Evolutionary conservation across 2,888 invertebrate species (phyloP).

Genomic region (Rhogogaster chlorosoma): DNA sequence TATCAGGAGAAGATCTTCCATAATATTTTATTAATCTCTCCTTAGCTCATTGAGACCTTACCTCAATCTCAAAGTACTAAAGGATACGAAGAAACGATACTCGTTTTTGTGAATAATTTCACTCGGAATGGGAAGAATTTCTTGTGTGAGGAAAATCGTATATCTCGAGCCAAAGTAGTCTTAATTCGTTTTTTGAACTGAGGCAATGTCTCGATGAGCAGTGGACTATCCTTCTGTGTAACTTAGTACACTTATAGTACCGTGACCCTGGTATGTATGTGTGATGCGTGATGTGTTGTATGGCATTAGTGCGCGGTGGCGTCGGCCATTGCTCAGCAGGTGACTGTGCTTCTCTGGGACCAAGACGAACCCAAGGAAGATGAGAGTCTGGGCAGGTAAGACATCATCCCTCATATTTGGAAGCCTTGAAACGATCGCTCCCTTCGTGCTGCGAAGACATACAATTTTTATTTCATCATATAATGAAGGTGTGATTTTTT

Average conservation of each 20-base stretch:
- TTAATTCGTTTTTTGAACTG: not conserved
- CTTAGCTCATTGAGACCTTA: not conserved
- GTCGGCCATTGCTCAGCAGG: slow-evolving; percentile 84
- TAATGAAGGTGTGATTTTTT: not conserved
- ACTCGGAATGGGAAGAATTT: not conserved
- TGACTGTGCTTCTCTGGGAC: slow-evolving; percentile 90
- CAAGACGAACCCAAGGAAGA: slow-evolving; percentile 92
- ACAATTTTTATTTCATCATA: not conserved
- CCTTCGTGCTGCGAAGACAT: not conserved
- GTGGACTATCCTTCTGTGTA: not conserved
- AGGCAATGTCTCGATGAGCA: slow-evolving; percentile 12
- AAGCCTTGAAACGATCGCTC: not conserved
- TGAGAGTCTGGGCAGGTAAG: slow-evolving; percentile 94
- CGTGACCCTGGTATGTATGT: slow-evolving; percentile 58
- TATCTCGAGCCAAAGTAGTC: not conserved
- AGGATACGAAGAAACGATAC: not conserved
- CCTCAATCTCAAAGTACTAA: not conserved
- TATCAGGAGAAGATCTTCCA: not conserved
- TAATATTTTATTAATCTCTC: not conserved
- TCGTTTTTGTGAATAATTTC: not conserved
- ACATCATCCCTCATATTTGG: slow-evolving; percentile 55
- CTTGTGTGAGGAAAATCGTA: not conserved
- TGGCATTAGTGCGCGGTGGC: slow-evolving; percentile 76
- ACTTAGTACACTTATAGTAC: slow-evolving; percentile 38
- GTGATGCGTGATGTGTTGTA: slow-evolving; percentile 75